These are phyloP conservation scores for Villa cingulata DNA, from an alignment of 2,888 invertebrate species.

Conservation along the genomic window DNA sequence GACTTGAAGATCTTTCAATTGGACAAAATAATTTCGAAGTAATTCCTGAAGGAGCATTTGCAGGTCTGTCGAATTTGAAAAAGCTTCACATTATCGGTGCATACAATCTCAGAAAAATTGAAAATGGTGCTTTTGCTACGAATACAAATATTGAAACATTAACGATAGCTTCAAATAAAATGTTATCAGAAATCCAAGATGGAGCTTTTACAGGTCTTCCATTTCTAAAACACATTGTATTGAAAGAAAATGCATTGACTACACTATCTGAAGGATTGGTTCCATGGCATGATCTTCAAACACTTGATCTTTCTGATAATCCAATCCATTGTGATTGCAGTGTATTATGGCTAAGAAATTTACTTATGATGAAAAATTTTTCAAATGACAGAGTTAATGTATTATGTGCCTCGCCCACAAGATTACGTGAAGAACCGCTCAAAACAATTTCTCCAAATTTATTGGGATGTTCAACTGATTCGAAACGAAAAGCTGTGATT, in stretches of 20 bases:
- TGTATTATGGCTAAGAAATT: slow-evolving; percentile 62
- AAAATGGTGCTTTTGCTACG: slow-evolving; percentile 63
- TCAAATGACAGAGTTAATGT: slow-evolving; percentile 36
- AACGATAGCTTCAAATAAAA: slow-evolving; percentile 63
- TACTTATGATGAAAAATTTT: slow-evolving; percentile 38
- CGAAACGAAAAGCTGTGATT: slow-evolving; percentile 65
- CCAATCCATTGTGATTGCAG: slow-evolving; percentile 70
- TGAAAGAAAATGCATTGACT: slow-evolving; percentile 65
- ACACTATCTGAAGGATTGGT: slow-evolving; percentile 66
- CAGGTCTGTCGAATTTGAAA: slow-evolving; percentile 62
- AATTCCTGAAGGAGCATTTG: slow-evolving; percentile 59
- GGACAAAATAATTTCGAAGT: slow-evolving; percentile 70
- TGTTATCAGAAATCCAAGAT: slow-evolving; percentile 56
- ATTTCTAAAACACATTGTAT: slow-evolving; percentile 58
- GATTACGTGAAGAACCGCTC: slow-evolving; percentile 55
- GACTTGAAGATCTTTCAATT: slow-evolving; percentile 65
- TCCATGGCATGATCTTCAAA: slow-evolving; percentile 62
- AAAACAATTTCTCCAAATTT: slow-evolving; percentile 58
- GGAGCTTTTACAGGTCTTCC: slow-evolving; percentile 67
- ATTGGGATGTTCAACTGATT: slow-evolving; percentile 67
- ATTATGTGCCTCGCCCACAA: slow-evolving; percentile 59
- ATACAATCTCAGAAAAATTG: slow-evolving; percentile 53
- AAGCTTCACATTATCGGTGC: slow-evolving; percentile 67
- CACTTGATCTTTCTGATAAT: slow-evolving; percentile 68
- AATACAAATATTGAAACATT: slow-evolving; percentile 71